These are phyloP conservation scores for Cistogaster globosa DNA, from an alignment of 2,888 invertebrate genomes.

Conservation along the genomic window DNA sequence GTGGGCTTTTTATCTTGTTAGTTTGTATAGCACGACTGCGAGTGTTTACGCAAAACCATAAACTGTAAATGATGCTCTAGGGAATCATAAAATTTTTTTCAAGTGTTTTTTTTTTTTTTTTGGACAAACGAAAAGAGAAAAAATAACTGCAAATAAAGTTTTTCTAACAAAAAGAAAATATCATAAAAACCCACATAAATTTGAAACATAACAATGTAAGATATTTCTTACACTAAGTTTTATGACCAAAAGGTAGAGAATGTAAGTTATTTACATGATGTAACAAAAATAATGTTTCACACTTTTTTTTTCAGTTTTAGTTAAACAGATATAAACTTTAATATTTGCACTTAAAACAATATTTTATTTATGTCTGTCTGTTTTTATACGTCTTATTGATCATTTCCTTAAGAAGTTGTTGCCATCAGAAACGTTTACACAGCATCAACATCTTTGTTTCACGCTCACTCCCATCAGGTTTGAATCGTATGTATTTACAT, in stretches of 20 bases:
- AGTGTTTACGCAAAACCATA: slow-evolving; percentile 76
- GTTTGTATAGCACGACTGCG: neutral
- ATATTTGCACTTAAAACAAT: too few relatives aligned
- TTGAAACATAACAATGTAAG: slow-evolving; percentile 13
- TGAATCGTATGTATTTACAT: too few relatives aligned
- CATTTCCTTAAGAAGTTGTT: too few relatives aligned
- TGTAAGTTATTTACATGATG: too few relatives aligned
- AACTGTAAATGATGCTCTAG: slow-evolving; percentile 78
- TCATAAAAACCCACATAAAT: slow-evolving; percentile 11
- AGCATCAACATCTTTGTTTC: too few relatives aligned
- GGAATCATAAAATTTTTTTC: slow-evolving; percentile 76
- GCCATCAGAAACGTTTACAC: too few relatives aligned
- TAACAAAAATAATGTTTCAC: too few relatives aligned
- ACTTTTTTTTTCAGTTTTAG: too few relatives aligned
- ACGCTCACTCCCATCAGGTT: too few relatives aligned
- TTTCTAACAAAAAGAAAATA: neutral
- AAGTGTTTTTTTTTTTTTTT: slow-evolving; percentile 49
- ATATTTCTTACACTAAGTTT: slow-evolving; percentile 26
- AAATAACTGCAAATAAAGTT: slow-evolving; percentile 24
- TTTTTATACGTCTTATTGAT: too few relatives aligned
- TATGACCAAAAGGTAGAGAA: neutral
- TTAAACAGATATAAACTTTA: too few relatives aligned
- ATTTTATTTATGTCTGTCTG: too few relatives aligned
- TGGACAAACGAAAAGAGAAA: slow-evolving; percentile 2
- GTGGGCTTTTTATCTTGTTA: neutral